Evolutionary conservation across 2,797 vertebrate species (phyloP), one percentile per base, ranked within the genome.

Genomic region (Cyclura pinguis): DNA sequence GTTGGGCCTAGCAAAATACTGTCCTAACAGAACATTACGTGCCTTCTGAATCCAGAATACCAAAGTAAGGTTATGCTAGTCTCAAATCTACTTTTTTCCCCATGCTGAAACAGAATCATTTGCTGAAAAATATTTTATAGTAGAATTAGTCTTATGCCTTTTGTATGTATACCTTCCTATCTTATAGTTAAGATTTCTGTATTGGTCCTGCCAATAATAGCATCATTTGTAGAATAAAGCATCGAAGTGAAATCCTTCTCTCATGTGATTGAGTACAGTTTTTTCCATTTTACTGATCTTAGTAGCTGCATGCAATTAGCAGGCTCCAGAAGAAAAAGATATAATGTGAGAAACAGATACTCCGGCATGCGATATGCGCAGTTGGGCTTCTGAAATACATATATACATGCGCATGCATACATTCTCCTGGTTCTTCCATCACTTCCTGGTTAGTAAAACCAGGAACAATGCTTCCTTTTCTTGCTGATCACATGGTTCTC

Each of bases 381-480:
- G 90, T 93, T 92, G 42, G 81, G 52, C 92, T 91, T 93, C 59
- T 92, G 89, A 91, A 81, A 38, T 18, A 6, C 14, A 74, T 35
- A 35, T 13, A 35, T 12, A 73, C 12, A n/a, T 2, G n/a, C 76
- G 80, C 57, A 86, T 27, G 29, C 27, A 67, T 1, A 5, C 88
- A 89, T 89, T 95, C 85, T 80, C 90, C 73, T 89, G 84, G 73
- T 91, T 90, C 27, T 91, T 85, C 84, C 47, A 93, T 94, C 52
- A 72, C 91, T 95, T 94, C 86, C 92, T 96, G 84, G 64, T 94
- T 94, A 94, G 90, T 93, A 92, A 94, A 89, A 80, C 76, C 91
- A 74, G 95, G 88, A 94, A 92, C 81, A 95, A 88, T 88, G 84
- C 55, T 87, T 80, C 50, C 0, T 94, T 95, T 93, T 96, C 90